phyloP scores from a whole-genome alignment of 2,113 vertebrate genomes.

The Clarias magur region DNA sequence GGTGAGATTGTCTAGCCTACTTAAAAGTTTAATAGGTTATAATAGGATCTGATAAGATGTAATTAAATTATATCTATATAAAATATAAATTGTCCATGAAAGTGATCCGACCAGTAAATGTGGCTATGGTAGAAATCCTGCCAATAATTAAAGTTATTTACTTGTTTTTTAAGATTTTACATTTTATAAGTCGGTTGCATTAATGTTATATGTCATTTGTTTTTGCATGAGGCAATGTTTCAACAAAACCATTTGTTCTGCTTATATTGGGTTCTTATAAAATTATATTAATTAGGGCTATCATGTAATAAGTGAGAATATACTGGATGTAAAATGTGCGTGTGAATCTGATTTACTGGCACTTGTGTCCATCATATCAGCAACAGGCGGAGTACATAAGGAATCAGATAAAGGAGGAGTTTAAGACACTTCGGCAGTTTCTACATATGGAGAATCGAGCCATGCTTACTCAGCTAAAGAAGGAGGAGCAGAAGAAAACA shows the following conservation, averaged over 20 bases:
- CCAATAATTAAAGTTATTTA: background rate
- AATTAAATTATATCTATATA: background rate
- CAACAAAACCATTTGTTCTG: background rate
- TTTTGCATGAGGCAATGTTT: background rate
- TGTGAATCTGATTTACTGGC: background rate
- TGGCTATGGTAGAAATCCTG: background rate
- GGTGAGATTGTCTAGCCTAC: background rate
- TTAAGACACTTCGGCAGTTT: conserved; percentile 33
- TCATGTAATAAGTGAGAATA: background rate
- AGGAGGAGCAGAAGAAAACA: conserved; percentile 15
- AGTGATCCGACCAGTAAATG: background rate
- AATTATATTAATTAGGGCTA: background rate
- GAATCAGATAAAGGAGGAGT: conserved; percentile 12
- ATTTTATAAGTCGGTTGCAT: background rate
- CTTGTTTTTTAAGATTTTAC: background rate
- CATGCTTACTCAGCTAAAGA: background rate
- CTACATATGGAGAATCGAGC: conserved; percentile 14
- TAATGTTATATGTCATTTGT: background rate
- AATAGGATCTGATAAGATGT: background rate
- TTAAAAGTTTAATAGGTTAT: background rate
- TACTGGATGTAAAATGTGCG: background rate
- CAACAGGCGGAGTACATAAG: conserved; percentile 13
- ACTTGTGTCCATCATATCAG: background rate
- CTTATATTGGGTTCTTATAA: background rate
- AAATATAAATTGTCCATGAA: background rate